These are phyloP conservation scores for Enteromius radiatus DNA, from an alignment of 2,797 vertebrate genomes.

Conservation along the genomic window DNA sequence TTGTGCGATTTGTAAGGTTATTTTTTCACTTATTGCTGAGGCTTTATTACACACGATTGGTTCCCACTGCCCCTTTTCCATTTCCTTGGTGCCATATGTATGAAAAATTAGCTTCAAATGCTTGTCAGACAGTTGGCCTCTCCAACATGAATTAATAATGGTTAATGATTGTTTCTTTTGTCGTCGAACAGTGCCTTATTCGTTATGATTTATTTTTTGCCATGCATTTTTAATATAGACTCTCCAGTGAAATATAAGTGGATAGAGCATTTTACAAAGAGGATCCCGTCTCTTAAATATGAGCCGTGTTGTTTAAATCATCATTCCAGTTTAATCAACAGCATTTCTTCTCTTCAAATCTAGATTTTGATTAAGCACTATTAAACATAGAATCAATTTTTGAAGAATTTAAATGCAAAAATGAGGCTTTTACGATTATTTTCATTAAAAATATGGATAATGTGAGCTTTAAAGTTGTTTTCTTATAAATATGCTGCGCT, in stretches of 20 bases:
- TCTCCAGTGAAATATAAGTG: conserved; percentile 49
- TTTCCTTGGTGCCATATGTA: conserved; percentile 64
- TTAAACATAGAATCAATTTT: neutral
- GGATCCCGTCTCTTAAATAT: neutral
- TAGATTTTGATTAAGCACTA: neutral
- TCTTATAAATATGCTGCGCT: neutral
- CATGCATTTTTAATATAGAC: conserved; percentile 62
- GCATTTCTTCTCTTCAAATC: neutral
- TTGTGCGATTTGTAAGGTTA: conserved; percentile 41
- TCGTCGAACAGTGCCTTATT: conserved; percentile 29
- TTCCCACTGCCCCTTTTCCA: conserved; percentile 62
- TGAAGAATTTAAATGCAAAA: neutral
- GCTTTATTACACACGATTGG: conserved; percentile 70
- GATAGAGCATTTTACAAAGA: conserved; percentile 13
- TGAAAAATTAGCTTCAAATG: conserved; percentile 63
- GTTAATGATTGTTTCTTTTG: conserved; percentile 59
- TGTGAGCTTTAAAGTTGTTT: neutral
- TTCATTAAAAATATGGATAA: neutral
- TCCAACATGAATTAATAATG: conserved; percentile 70
- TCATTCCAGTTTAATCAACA: conserved; percentile 1
- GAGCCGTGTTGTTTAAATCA: neutral
- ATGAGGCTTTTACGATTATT: no score
- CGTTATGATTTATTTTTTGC: conserved; percentile 36
- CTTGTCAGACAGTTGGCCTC: conserved; percentile 58
- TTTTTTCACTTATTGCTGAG: conserved; percentile 55